Evolutionary conservation across 2,113 vertebrate genomes (phyloP), one percentile per base, ranked within the genome.

Genomic region (Desmodus rotundus): DNA sequence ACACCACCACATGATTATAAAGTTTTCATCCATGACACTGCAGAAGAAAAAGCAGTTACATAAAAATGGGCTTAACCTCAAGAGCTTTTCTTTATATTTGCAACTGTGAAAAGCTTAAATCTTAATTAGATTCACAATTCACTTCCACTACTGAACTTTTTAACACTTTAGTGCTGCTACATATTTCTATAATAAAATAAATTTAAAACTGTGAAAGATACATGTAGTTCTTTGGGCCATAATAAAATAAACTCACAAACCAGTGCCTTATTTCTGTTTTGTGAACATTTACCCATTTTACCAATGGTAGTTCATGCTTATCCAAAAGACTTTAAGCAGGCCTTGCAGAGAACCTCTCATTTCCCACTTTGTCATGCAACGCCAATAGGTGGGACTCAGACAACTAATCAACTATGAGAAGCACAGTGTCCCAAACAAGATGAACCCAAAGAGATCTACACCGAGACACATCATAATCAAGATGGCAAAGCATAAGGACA

Each of bases 161-260:
- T 38, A 87, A 54, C 28, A 22, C 81, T 94, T 94, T 58, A 77
- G 58, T 38, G 17, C 45, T 86, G 47, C 28, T 96, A 36, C 82
- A 85, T 91, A 92, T 96, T 50, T 36, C 41, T 91, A 38, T 54
- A 43, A 47, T 65, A 68, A 94, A 89, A 90, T 87, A 96, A 94
- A 85, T 81, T 90, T 50, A 92, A 95, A 87, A 67, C n/a, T 68
- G 33, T 56, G 54, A 63, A 73, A 95, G 96, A 56, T 78, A 3
- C 28, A 54, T 74, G 56, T 4, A 63, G 33, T 85, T 90, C 41
- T 90, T 70, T 92, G 2, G 22, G 17, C 33, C 68, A 61, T 88
- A 81, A 90, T 89, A 94, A 77, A 88, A 31, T 36, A 28, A 89
- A 77, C 28, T 77, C 31, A 28, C 38, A 36, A 68, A 67, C 9